Evolutionary conservation across 2,888 invertebrate species (phyloP), one percentile per base, ranked within the genome.

Genomic region (Sympetrum striolatum): DNA sequence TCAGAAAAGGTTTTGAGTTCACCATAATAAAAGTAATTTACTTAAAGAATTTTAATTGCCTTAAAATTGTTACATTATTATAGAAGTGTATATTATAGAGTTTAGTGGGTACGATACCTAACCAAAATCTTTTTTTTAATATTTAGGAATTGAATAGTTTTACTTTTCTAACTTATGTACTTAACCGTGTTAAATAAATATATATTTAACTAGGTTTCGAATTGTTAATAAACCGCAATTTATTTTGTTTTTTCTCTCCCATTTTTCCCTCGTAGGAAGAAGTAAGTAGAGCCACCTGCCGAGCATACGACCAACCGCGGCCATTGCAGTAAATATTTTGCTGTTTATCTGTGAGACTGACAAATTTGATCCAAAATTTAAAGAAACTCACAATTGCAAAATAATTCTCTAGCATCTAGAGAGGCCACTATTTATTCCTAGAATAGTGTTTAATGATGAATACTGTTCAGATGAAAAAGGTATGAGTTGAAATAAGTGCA

Each of bases 251-350:
- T 81, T 86, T 86, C 37, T 53, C 31, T 53, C 60, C 60, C 39
- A 37, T 86, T 58, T 60, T 58, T 6, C n/a, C 60, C 22, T 35
- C 86, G 60, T 86, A 86, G 86, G 86, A 86, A 86, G 86, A 86
- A 86, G 86, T 86, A 86, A 86, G 86, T 86, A 86, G 60, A 58
- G 60, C 86, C 86, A 86, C 60, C 86, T 86, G 86, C 86, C 86
- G 39, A 82, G 82, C 53, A 58, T 35, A 12, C 82, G 58, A 37
- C 86, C 60, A 60, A 86, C 86, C 86, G 60, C 60, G 80, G 82
- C 35, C 82, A 58, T 58, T 53, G 60, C 48, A 37, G 86, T 86
- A 58, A 86, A 18, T 37, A 37, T 64, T 86, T 60, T 60, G 60
- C 86, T n/a, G 86, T n/a, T 58, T 60, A 60, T 86, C 58, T 18